Conservation (phyloP, 2,797 vertebrate genomes). For the Arctocebus calabarensis region DNA sequence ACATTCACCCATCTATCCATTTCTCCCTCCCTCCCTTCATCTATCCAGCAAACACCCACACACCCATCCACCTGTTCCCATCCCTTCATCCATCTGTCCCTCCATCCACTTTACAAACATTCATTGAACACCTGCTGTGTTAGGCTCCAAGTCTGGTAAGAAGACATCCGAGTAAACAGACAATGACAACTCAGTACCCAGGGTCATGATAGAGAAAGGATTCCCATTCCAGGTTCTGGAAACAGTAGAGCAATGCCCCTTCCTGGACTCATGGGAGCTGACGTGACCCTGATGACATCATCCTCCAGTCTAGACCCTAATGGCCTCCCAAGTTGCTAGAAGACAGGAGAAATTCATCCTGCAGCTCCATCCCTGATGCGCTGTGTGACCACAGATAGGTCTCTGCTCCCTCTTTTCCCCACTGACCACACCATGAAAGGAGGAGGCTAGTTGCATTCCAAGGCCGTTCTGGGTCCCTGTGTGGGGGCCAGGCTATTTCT, state of each 20-base stretch:
- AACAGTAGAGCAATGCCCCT: no score
- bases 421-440: neutral
- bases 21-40: neutral
- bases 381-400: neutral
- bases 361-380: neutral
- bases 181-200: neutral
- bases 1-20: neutral
- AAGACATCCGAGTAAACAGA: neutral
- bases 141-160: neutral
- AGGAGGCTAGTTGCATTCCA: neutral
- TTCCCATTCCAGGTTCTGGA: neutral
- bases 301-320: neutral
- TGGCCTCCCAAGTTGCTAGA: neutral
- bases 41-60: neutral
- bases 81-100: neutral
- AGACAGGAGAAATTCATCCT: no score
- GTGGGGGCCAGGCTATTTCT: no score
- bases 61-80: neutral
- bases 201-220: neutral
- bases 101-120: neutral
- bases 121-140: neutral
- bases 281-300: fast-evolving
- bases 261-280: neutral
- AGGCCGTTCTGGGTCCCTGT: neutral
- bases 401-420: neutral